Base-by-base conservation (phyloP, 1,140 invertebrate species). In the Papilio polytes region DNA sequence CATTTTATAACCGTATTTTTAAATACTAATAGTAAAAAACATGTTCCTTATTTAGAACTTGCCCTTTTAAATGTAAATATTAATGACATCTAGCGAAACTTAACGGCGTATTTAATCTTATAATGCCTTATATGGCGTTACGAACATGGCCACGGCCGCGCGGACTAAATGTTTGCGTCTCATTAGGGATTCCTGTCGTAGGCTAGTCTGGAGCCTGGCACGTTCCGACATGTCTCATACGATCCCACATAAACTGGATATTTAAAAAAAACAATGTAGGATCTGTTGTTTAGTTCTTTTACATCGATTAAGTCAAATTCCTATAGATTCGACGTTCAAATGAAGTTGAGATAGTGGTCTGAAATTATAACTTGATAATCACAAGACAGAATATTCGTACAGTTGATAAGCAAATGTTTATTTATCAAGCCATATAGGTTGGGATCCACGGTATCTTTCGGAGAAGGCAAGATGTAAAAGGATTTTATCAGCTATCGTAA, bases 171-270 rank as follows among this genome's bases (percentile, higher is more conserved):
- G 26, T 59, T 76, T 78, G 26, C 20, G 59, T 46, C 77, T 78
- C 77, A 78, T 78, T 78, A 78, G 56, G n/a, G 36, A 78, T 78
- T 78, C 77, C 77, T 66, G 59, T 63, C 77, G 77, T 78, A 66
- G 77, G 46, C 77, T 9, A 44, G 56, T n/a, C 77, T 56, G 74
- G 74, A 78, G 51, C 22, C 74, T 46, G 36, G 77, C 77, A 66
- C 36, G 77, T 78, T 78, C 20, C 77, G 77, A 78, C 77, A 78
- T 78, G 77, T 41, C 63, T 41, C 77, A 20, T 20, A 46, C 41
- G 22, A 26, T 46, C 20, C n/a, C 46, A 26, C 20, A 76, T 26
- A 51, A 78, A 66, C 77, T 41, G 77, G 77, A 44, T 36, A 78
- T 41, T 63, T 78, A 66, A 12, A 70, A 44, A 66, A 36, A 66